Base-by-base conservation (phyloP, 2,888 invertebrate genomes). In the Lasioglossum zephyrum region DNA sequence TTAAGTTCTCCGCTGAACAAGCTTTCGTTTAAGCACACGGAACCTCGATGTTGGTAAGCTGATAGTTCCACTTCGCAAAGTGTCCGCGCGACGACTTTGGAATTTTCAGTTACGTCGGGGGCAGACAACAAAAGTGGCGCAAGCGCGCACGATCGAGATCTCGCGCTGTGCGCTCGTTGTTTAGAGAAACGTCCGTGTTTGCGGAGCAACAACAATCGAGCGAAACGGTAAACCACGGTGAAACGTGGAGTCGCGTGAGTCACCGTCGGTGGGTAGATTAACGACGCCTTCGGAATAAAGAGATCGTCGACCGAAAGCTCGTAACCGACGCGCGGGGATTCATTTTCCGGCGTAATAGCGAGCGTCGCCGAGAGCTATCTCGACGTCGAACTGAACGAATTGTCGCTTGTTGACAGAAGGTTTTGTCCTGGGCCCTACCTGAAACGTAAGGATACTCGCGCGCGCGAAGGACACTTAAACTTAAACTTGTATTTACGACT, bases 331-430 rank as follows among this genome's bases (percentile, higher is more conserved):
- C 73, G 63, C 82, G 72, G 79, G 77, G 85, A 87, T 87, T 86
- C 84, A 84, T 86, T 86, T 82, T 76, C 86, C 26, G 74, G 69
- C 69, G 86, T 83, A 86, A 79, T 76, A 66, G 81, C 88, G 78
- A 88, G 81, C 81, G 84, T 81, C 76, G 73, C 63, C 76, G 73
- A 72, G 73, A 86, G 81, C 80, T 77, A 79, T 79, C 85, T 77
- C n/a, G 41, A 6, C 36, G 5, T 9, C 60, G 26, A 39, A 70
- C 49, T 26, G 22, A 31, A 47, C 82, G 78, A 69, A 53, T 22
- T 22, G 22, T 53, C 22, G 53, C 53, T 36, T 3, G 53, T 9
- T 53, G 9, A 47, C 47, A 16, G 53, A 53, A 53, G 2, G 22
- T 53, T n/a, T 9, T 16, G 53, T 53, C 53, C 22, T 53, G 53